Conservation (phyloP, 2,797 vertebrate genomes). For the Sebastolobus altivelis region DNA sequence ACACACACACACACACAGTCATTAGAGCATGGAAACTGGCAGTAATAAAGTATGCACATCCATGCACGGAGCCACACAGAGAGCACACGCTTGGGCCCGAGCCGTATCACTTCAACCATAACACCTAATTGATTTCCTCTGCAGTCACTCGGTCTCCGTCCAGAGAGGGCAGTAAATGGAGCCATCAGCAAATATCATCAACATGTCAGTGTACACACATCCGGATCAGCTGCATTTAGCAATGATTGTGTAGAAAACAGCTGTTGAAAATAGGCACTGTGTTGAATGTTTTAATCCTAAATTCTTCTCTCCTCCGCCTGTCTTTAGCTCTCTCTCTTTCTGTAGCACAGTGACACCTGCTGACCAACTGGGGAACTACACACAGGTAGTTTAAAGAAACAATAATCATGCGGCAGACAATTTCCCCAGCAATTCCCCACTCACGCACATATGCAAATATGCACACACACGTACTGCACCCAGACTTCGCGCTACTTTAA, state of each 20-base stretch:
- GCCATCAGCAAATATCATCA: neutral
- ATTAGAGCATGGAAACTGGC: neutral
- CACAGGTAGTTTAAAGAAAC: neutral
- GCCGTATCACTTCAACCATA: constrained; percentile 5
- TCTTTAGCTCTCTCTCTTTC: constrained; percentile 3
- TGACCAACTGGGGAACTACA: constrained; percentile 47
- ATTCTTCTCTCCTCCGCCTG: neutral
- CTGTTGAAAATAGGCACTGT: constrained; percentile 1
- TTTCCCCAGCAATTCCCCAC: constrained; percentile 16
- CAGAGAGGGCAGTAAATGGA: neutral
- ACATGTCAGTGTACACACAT: neutral
- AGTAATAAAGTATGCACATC: neutral
- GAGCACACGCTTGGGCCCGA: neutral
- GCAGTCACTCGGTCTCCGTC: constrained; percentile 8
- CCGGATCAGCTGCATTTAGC: constrained; percentile 4
- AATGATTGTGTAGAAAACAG: constrained; percentile 17
- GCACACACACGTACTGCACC: neutral
- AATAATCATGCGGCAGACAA: neutral
- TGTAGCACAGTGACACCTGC: constrained; percentile 74
- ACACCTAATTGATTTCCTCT: constrained; percentile 36
- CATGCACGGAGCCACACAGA: neutral
- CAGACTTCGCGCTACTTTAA: neutral
- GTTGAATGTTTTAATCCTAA: neutral
- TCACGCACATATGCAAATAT: neutral
- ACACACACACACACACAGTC: neutral